Conservation (phyloP, 2,797 vertebrate species). For the Rhodeus uyekii region DNA sequence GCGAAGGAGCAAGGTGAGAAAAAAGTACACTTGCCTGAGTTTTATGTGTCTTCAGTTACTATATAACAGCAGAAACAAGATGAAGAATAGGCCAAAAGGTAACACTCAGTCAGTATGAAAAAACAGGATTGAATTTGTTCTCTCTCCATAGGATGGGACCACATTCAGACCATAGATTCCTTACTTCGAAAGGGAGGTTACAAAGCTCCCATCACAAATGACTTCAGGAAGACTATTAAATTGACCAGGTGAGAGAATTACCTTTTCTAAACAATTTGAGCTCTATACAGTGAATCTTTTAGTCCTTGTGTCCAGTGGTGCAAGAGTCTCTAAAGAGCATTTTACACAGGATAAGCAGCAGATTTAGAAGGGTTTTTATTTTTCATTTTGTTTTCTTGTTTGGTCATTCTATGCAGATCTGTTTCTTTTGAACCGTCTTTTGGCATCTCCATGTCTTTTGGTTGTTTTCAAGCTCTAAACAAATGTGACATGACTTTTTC, state of each 20-base stretch:
- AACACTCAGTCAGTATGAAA: not conserved
- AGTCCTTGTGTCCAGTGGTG: not conserved
- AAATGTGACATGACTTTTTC: too few species aligned
- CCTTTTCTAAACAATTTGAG: not conserved
- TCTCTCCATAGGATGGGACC: conserved; percentile 92
- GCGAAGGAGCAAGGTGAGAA: conserved; percentile 99
- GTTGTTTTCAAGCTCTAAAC: too few species aligned
- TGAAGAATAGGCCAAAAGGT: not conserved
- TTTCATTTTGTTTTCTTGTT: not conserved
- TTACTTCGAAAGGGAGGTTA: conserved; percentile 99
- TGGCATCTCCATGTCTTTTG: not conserved
- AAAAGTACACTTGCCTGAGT: not conserved
- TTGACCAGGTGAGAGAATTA: conserved; percentile 90
- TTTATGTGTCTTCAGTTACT: not conserved
- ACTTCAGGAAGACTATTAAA: conserved; percentile 99
- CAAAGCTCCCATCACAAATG: conserved; percentile 99
- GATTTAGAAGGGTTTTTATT: not conserved
- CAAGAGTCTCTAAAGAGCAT: not conserved
- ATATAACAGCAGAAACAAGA: not conserved
- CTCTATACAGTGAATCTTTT: not conserved
- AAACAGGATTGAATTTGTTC: not conserved
- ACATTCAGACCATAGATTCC: conserved; percentile 99
- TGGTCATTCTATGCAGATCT: not conserved
- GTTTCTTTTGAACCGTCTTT: not conserved
- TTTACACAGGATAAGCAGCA: not conserved